Conservation (phyloP, 2,888 invertebrate species). For the Lasiommata megera region DNA sequence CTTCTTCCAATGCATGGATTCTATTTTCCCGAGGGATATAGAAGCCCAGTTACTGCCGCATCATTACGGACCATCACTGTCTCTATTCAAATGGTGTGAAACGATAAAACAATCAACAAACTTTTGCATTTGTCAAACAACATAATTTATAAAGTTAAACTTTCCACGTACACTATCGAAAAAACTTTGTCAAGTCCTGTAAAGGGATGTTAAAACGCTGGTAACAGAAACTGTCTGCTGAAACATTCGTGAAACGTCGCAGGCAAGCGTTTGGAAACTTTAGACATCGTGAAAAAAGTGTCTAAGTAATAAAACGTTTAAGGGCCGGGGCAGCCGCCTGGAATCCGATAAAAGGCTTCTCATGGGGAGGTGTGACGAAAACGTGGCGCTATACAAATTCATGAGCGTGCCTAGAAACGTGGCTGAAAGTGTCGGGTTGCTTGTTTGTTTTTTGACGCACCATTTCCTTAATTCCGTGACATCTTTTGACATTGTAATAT, state of each 20-base stretch:
- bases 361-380: not conserved
- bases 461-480: no score
- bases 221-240: slow-evolving; percentile 16
- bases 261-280: slow-evolving; percentile 21
- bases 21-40: no score
- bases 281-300: slow-evolving; percentile 9
- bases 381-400: not conserved
- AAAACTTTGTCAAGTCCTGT: slow-evolving; percentile 11
- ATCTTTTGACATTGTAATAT: no score
- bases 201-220: slow-evolving; percentile 12
- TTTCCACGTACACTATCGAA: not conserved
- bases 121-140: no score
- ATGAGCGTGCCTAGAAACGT: no score
- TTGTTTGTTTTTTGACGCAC: no score
- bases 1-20: not conserved
- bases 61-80: no score
- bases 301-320: slow-evolving; percentile 20
- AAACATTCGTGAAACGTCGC: slow-evolving; percentile 24
- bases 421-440: no score
- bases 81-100: no score
- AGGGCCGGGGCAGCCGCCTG: slow-evolving; percentile 3
- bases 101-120: no score
- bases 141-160: no score
- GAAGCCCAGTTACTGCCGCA: no score
- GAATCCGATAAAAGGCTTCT: slow-evolving; percentile 7